Conservation (phyloP, 2,888 invertebrate genomes). For the Pachydiplax longipennis region DNA sequence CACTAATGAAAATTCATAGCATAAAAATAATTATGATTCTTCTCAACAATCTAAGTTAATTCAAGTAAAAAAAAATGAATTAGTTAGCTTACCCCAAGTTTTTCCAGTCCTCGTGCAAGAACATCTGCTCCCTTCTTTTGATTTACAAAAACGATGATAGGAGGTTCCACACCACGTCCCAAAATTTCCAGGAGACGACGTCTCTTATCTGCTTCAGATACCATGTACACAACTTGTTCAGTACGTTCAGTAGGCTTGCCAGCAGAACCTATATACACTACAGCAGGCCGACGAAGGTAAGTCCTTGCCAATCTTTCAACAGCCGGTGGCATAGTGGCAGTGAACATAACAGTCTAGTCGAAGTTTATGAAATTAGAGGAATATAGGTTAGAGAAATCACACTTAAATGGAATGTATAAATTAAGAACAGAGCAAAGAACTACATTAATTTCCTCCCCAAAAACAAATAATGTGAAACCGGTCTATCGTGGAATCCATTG, state of each 20-base stretch:
- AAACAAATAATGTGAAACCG: too few relatives aligned
- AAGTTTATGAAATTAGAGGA: too few relatives aligned
- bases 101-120: conserved; percentile 94
- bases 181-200: conserved; percentile 95
- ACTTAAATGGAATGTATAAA: too few relatives aligned
- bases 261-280: conserved; percentile 95
- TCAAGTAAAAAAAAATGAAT: background rate
- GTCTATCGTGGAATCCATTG: too few relatives aligned
- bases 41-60: too few relatives aligned
- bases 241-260: conserved; percentile 98
- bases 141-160: conserved; percentile 99
- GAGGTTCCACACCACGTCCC: conserved; percentile 89
- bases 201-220: conserved; percentile 94
- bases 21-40: too few relatives aligned
- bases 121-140: conserved; percentile 99
- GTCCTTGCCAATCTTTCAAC: conserved; percentile 95
- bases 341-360: conserved; percentile 97
- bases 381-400: too few relatives aligned
- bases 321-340: conserved; percentile 99
- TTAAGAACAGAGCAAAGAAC: too few relatives aligned
- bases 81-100: conserved; percentile 74
- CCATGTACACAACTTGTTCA: conserved; percentile 96
- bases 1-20: too few relatives aligned
- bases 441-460: too few relatives aligned
- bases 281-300: conserved; percentile 93